A percentile compares a stretch with the other conserved stretches of the same genome.
These are phyloP conservation scores for Typhlichthys subterraneus DNA, from an alignment of 2,797 vertebrate species.

Conservation along the genomic window DNA sequence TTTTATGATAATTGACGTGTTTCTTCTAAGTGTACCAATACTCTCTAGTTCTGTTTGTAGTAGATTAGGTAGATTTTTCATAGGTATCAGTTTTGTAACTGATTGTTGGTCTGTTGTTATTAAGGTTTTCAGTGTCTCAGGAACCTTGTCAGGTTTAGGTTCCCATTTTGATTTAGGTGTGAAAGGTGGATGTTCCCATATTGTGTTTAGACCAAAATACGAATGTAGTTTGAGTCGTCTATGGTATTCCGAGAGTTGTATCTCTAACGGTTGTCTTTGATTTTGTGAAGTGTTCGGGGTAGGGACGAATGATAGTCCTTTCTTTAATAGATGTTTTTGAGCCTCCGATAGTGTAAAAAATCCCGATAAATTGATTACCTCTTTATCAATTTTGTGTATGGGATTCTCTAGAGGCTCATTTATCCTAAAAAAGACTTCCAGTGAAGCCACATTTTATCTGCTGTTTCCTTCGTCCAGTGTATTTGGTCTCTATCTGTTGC, in stretches of 20 bases:
- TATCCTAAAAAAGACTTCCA: constrained; percentile 2
- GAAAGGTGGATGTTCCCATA: neutral
- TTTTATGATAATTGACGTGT: neutral
- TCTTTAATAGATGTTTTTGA: neutral
- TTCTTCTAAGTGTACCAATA: neutral
- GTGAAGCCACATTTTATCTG: neutral
- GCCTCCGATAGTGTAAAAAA: neutral
- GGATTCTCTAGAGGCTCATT: neutral
- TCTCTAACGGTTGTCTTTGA: neutral
- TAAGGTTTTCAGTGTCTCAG: too few species aligned
- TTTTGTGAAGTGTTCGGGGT: neutral
- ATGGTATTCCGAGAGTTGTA: neutral
- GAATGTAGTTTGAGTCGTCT: neutral
- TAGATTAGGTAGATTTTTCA: neutral
- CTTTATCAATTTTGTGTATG: neutral
- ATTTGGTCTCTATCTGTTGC: neutral
- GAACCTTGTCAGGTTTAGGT: neutral
- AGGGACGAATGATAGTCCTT: neutral
- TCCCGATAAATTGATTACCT: neutral
- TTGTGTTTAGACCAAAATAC: neutral
- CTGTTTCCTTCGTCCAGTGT: neutral
- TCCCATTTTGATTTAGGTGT: neutral
- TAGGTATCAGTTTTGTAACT: too few species aligned
- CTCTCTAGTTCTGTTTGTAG: neutral
- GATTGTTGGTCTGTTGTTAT: too few species aligned